Conservation (phyloP, 2,797 vertebrate genomes). For the Semaprochilodus insignis region DNA sequence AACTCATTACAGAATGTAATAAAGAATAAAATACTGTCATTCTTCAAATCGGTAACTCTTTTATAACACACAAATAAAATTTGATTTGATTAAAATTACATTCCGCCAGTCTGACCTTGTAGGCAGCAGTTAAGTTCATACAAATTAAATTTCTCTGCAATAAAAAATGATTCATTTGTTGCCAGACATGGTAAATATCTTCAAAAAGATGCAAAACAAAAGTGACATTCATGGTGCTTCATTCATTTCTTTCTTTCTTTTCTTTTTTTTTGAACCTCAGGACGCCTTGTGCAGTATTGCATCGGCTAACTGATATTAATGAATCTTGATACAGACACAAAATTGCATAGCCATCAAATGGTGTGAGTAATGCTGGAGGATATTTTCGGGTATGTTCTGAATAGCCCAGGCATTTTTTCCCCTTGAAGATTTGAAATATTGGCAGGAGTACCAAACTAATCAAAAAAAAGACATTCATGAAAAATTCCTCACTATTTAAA, state of each 20-base stretch:
- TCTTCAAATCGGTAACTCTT: constrained; percentile 85
- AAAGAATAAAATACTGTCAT: constrained; percentile 84
- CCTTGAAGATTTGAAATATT: constrained; percentile 23
- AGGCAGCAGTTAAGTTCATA: constrained; percentile 82
- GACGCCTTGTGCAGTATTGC: constrained; percentile 35
- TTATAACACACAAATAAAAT: constrained; percentile 87
- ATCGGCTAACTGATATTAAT: constrained; percentile 51
- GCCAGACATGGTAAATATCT: constrained; percentile 82
- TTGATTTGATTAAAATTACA: constrained; percentile 88
- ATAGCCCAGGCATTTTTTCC: constrained; percentile 2
- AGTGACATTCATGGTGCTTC: constrained; percentile 66
- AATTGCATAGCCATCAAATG: constrained; percentile 41
- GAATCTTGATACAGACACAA: constrained; percentile 41
- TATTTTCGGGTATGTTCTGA: constrained; percentile 31
- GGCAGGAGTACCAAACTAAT: constrained; percentile 17
- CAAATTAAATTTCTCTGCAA: constrained; percentile 85
- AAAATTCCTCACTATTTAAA: neutral
- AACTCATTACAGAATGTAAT: constrained; percentile 84
- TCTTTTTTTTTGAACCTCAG: constrained; percentile 29
- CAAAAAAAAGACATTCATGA: constrained; percentile 17
- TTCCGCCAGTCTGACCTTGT: constrained; percentile 85
- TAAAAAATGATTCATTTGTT: constrained; percentile 86
- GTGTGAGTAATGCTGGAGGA: constrained; percentile 39
- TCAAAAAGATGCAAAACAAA: constrained; percentile 73
- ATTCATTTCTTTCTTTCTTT: constrained; percentile 35